phyloP scores from a whole-genome alignment of 2,888 invertebrate species.

The Heliconius sara region DNA sequence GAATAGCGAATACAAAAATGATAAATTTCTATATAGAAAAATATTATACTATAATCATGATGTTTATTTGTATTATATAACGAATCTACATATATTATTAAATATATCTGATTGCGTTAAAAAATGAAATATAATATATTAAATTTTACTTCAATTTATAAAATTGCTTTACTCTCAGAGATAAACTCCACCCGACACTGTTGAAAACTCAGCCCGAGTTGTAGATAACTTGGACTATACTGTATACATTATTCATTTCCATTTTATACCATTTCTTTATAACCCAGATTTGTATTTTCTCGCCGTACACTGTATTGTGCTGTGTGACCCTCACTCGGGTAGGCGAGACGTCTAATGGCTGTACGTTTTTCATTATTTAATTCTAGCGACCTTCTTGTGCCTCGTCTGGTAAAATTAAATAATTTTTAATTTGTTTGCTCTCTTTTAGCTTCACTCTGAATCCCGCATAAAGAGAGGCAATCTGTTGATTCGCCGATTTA shows the following conservation, averaged over 20 bases:
- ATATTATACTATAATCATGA: too few relatives aligned
- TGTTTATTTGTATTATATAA: too few relatives aligned
- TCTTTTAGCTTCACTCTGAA: too few relatives aligned
- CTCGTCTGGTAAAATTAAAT: neutral
- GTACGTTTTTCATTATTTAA: constrained; percentile 1
- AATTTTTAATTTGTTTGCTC: neutral
- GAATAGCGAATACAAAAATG: too few relatives aligned
- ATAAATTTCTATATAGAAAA: too few relatives aligned
- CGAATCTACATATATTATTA: too few relatives aligned
- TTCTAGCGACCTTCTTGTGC: neutral
- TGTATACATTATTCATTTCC: constrained; percentile 34
- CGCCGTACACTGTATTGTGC: constrained; percentile 13
- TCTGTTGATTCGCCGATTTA: too few relatives aligned
- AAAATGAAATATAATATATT: neutral
- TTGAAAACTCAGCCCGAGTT: constrained; percentile 32
- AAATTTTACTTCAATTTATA: constrained; percentile 6
- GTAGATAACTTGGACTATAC: constrained; percentile 35
- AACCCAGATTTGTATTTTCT: constrained; percentile 39
- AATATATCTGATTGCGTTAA: too few relatives aligned
- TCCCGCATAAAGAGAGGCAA: too few relatives aligned
- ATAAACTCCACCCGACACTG: constrained; percentile 18
- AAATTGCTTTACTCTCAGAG: constrained; percentile 35
- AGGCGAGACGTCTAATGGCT: constrained; percentile 8
- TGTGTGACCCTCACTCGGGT: constrained; percentile 6
- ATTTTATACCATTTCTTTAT: constrained; percentile 39